These are phyloP conservation scores for Talpa occidentalis DNA, from an alignment of 2,113 vertebrate species.

Conservation along the genomic window DNA sequence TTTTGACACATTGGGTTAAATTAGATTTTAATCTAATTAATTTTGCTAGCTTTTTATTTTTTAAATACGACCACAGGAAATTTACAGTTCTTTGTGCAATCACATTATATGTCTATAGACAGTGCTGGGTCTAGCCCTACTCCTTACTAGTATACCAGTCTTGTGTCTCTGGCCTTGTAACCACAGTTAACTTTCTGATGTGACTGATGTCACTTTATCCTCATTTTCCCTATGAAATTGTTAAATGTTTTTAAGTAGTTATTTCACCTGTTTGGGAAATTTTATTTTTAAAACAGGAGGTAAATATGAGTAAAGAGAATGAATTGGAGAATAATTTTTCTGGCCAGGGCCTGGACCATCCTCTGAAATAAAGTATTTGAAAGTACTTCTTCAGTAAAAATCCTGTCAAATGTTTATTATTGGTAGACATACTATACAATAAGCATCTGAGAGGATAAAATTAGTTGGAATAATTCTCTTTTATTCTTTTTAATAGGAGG, in stretches of 20 bases:
- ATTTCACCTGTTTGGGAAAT: not conserved
- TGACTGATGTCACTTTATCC: not conserved
- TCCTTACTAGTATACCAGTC: fast-evolving
- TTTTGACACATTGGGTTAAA: not conserved
- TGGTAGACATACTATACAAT: not conserved
- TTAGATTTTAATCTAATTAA: not conserved
- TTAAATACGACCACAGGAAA: not conserved
- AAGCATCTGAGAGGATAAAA: not conserved
- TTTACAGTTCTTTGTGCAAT: not conserved
- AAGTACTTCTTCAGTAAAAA: constrained; percentile 5
- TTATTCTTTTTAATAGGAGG: not conserved
- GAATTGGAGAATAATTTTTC: constrained; percentile 42
- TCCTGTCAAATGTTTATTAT: not conserved
- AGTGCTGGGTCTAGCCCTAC: not conserved
- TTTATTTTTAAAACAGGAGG: constrained; percentile 1
- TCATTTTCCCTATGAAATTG: not conserved
- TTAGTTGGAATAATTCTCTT: not conserved
- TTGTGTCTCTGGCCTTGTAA: not conserved
- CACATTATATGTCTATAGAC: not conserved
- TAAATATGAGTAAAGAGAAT: not conserved
- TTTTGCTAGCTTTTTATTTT: not conserved
- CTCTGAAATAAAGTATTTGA: constrained; percentile 44
- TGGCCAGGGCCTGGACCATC: not conserved
- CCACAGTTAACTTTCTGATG: not conserved
- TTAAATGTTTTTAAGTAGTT: not conserved